These are phyloP conservation scores for Drosophila miranda DNA, from an alignment of 1,140 invertebrate species.

Conservation along the genomic window DNA sequence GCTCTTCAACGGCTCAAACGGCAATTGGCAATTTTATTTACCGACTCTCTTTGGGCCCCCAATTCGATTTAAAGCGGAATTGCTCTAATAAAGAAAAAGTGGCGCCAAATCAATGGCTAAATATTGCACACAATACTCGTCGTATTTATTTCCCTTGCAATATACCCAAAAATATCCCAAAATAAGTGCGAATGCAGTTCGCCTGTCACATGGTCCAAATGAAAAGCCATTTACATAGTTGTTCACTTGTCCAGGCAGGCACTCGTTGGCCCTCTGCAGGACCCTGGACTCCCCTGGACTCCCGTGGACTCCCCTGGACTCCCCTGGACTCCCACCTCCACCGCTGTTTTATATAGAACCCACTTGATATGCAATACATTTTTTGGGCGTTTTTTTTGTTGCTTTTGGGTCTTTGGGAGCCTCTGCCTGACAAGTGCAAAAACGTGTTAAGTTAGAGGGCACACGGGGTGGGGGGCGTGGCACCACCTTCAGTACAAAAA, in stretches of 20 bases:
- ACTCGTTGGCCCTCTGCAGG: not conserved
- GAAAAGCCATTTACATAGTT: slow-evolving; percentile 67
- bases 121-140: slow-evolving; percentile 32
- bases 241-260: slow-evolving; percentile 55
- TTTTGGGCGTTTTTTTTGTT: slow-evolving; percentile 29
- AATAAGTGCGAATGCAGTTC: slow-evolving; percentile 34
- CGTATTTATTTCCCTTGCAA: slow-evolving; percentile 13
- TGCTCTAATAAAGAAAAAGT: slow-evolving; percentile 7
- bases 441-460: slow-evolving; percentile 65
- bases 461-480: not conserved
- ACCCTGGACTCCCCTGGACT: slow-evolving; percentile 15
- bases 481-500: slow-evolving; percentile 25
- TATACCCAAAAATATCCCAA: slow-evolving; percentile 18
- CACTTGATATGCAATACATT: slow-evolving; percentile 68
- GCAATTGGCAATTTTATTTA: slow-evolving; percentile 46
- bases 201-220: slow-evolving; percentile 51
- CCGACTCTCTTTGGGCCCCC: not conserved
- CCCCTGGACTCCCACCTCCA: not conserved
- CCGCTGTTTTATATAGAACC: slow-evolving; percentile 3
- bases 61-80: slow-evolving; percentile 45
- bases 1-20: slow-evolving; percentile 17
- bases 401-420: not conserved
- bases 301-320: not conserved
- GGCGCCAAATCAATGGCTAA: slow-evolving; percentile 34
- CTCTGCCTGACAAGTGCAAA: slow-evolving; percentile 62